Conservation (phyloP, 2,113 vertebrate genomes). For the Gymnogyps californianus region DNA sequence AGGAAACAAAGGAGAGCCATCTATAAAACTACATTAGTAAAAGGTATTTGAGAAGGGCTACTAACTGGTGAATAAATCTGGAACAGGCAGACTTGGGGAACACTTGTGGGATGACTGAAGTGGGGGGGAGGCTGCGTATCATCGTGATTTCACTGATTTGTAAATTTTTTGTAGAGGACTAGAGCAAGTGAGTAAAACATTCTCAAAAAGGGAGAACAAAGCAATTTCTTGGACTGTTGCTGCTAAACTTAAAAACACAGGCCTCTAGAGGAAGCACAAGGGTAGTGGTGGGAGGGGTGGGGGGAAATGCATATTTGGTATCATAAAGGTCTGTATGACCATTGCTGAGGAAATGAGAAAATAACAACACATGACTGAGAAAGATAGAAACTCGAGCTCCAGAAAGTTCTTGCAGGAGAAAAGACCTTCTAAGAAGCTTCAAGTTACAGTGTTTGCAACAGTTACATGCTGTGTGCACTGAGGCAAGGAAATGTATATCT, state of each 20-base stretch:
- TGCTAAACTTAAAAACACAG: not conserved
- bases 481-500: not conserved
- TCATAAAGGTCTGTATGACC: not conserved
- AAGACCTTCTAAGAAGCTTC: not conserved
- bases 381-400: not conserved
- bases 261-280: not conserved
- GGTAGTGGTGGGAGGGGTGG: not conserved
- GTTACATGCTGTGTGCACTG: not conserved
- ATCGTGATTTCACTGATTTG: not conserved
- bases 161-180: not conserved
- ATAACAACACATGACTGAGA: not conserved
- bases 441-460: not conserved
- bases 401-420: not conserved
- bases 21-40: not conserved
- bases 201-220: not conserved
- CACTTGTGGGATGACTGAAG: not conserved
- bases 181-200: not conserved
- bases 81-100: not conserved
- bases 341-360: not conserved
- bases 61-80: not conserved
- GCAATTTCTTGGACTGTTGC: not conserved
- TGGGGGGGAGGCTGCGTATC: not conserved
- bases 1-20: not conserved
- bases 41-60: not conserved
- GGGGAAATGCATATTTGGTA: not conserved